Evolutionary conservation across 2,888 invertebrate genomes (phyloP), one percentile per base, ranked within the genome.

Genomic region (Miltochrista miniata): DNA sequence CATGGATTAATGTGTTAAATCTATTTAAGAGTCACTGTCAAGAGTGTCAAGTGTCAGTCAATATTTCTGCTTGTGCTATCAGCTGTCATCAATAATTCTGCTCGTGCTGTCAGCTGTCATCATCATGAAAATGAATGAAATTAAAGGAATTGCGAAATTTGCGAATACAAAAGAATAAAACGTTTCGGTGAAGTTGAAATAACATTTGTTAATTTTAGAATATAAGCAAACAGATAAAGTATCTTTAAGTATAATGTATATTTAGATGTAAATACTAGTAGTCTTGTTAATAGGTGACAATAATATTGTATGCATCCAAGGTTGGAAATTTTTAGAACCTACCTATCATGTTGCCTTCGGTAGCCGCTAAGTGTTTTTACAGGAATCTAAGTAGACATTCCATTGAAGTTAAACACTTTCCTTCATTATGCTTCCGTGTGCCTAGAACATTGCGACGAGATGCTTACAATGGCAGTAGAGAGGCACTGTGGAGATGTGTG

Each of bases 361-460:
- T 82, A 63, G 81, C 79, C 58, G 74, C 81, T 45, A 83, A 82
- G 67, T 76, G 73, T 68, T 75, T 89, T 51, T 90, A 81, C 70
- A 81, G 81, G 65, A 88, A 85, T 70, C 46, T 88, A 45, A 76
- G 82, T 54, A 81, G 78, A 63, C 75, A 78, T 49, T 79, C 83
- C 39, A 56, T 69, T 35, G 82, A 84, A 60, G 68, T 83, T 37
- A 87, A 83, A 68, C 74, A 79, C 56, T 70, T 87, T 48, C 81
- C 83, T 58, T 73, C 79, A 18, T 48, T 85, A 54, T 78, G 76
- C 58, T 64, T 74, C 44, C 70, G 72, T 45, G 51, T 68, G 42
- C 65, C 78, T 46, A 72, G 64, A 52, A 61, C 65, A 45, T 51
- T 79, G 35, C 72, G 65, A n/a, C 72, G 74, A 50, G 67, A 76